A percentile compares a stretch with the other conserved stretches of the same genome.
Conservation (phyloP, 2,113 vertebrate species). For the Macheiramphus alcinus region DNA sequence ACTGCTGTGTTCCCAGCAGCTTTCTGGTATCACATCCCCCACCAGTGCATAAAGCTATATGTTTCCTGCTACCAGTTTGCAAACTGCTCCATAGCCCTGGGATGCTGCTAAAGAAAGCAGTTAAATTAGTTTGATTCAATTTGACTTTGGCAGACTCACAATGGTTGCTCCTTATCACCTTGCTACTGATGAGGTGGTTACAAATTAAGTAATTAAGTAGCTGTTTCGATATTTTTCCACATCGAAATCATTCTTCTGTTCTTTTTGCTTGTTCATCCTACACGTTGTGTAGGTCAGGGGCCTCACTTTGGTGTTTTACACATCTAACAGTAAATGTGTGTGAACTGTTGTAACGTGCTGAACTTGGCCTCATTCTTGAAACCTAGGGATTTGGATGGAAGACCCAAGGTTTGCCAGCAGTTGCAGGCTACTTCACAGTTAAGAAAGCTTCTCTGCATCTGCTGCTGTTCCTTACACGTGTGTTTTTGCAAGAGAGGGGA, state of each 20-base stretch:
- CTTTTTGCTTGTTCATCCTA: not conserved
- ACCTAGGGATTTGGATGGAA: not conserved
- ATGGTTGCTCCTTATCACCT: not conserved
- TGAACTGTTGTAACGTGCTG: not conserved
- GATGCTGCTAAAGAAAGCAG: not conserved
- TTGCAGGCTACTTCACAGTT: not conserved
- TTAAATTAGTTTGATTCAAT: not conserved
- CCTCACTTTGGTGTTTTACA: not conserved
- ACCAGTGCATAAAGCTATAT: not conserved
- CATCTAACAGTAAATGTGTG: not conserved
- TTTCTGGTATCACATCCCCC: not conserved
- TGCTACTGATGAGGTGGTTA: not conserved
- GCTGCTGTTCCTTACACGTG: not conserved
- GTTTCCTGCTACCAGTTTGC: not conserved
- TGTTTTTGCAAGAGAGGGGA: not conserved
- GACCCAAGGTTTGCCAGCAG: not conserved
- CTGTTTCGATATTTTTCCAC: not conserved
- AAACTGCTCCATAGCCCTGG: not conserved
- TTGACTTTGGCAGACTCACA: not conserved
- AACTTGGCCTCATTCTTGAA: not conserved
- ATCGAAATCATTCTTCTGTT: not conserved
- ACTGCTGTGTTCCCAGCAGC: not conserved
- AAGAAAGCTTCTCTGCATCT: not conserved
- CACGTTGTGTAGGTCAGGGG: not conserved
- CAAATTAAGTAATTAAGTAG: not conserved